Base-by-base conservation (phyloP, 2,797 vertebrate species). In the Discoglossus pictus region DNA sequence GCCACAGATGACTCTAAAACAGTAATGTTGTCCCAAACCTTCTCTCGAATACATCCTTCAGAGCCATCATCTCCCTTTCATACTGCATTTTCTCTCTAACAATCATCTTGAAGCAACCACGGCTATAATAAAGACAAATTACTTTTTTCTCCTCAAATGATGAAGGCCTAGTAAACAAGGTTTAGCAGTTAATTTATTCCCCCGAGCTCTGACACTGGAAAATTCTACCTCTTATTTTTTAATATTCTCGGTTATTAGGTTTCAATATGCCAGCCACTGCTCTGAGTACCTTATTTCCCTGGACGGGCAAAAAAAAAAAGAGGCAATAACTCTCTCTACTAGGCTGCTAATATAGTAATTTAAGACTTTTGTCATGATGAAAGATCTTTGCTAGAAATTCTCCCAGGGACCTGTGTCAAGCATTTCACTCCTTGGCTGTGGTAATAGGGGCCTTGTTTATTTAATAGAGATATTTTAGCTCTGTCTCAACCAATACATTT, bases 251-350 rank as follows among this genome's bases (percentile, higher is more conserved):
- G 88, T 90, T 92, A 92, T 94, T 91, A 94, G 92, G 90, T 90
- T 93, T 92, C 92, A 93, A 87, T 91, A 90, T 92, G 90, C 88
- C 84, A 87, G 89, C 86, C 80, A 83, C 84, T 85, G 86, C 86
- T 84, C 88, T 78, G 88, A 84, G 88, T 83, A 88, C 82, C 84
- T 96, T 93, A 93, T 96, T 93, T 96, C 97, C 96, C 95, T 84
- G 86, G 94, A 89, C 88, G 79, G 92, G 86, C 92, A 90, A 84
- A 94, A 90, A 90, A 86, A 88, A 90, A 83, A 93, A 90, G 90
- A 87, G 89, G 89, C 91, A 92, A 91, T 90, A 92, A 90, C 88
- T 86, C 87, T 84, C 89, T 86, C 80, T 18, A 80, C 87, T 93
- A 88, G 68, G 84, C 81, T 83, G 76, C 84, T 81, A 85, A 82